These are phyloP conservation scores for Plagodis pulveraria DNA, from an alignment of 2,888 invertebrate genomes.

Conservation along the genomic window DNA sequence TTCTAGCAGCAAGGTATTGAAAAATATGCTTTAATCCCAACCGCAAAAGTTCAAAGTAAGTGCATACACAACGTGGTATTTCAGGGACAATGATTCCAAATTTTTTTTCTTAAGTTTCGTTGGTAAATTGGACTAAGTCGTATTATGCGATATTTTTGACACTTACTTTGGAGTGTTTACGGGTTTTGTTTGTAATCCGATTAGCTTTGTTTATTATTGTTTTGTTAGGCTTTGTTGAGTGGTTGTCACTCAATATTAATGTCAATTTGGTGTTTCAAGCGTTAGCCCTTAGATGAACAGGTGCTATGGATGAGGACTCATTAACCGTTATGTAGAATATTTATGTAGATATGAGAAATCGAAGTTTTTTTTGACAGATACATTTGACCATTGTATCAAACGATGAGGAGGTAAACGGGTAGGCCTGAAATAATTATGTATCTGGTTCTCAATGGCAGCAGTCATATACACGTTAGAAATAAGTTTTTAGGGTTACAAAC, in stretches of 20 bases:
- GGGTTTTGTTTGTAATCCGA: slow-evolving; percentile 66
- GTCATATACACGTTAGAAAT: too few species aligned
- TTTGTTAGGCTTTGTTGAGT: slow-evolving; percentile 47
- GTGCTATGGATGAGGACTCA: slow-evolving; percentile 25
- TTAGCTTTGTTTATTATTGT: slow-evolving; percentile 66
- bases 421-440: too few species aligned
- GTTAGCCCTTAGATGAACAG: slow-evolving; percentile 16
- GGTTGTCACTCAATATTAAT: slow-evolving; percentile 34
- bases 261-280: slow-evolving; percentile 38
- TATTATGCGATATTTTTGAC: slow-evolving; percentile 61
- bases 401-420: too few species aligned
- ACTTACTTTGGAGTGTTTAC: slow-evolving; percentile 65
- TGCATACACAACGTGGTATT: slow-evolving; percentile 20
- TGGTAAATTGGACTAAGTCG: slow-evolving; percentile 73
- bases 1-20: slow-evolving; percentile 21
- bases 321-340: not conserved
- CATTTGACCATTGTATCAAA: too few species aligned
- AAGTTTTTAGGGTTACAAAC: too few species aligned
- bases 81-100: slow-evolving; percentile 41
- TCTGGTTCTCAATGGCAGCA: too few species aligned
- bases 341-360: too few species aligned
- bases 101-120: slow-evolving; percentile 51
- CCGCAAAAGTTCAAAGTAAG: slow-evolving; percentile 25
- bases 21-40: slow-evolving; percentile 35
- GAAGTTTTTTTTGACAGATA: too few species aligned